phyloP scores from a whole-genome alignment of 2,888 invertebrate species.

The Macropis europaea region DNA sequence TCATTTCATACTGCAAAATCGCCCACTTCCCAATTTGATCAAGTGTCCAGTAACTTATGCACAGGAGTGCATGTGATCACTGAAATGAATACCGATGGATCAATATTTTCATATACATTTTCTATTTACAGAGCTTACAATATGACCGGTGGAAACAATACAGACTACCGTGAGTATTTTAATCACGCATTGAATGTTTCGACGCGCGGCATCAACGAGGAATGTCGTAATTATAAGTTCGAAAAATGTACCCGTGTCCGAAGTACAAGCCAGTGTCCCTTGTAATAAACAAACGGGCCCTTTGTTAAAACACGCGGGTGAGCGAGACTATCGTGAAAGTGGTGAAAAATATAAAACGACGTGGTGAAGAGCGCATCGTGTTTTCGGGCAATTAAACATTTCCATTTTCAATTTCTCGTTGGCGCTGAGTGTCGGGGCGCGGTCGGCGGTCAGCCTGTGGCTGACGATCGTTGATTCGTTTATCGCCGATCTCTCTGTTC shows the following conservation, averaged over 20 bases:
- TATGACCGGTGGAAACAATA: not conserved
- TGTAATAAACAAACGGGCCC: conserved; percentile 46
- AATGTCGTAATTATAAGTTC: not conserved
- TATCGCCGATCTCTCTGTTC: conserved; percentile 68
- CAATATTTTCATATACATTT: not conserved
- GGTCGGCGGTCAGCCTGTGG: conserved; percentile 73
- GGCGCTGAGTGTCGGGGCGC: conserved; percentile 67
- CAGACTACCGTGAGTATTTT: not conserved
- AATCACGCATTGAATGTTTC: not conserved
- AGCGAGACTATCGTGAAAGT: conserved; percentile 13
- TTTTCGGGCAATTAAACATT: conserved; percentile 78
- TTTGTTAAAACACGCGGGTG: conserved; percentile 18
- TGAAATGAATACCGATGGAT: too few relatives aligned
- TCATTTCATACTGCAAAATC: too few relatives aligned
- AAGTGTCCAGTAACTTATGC: too few relatives aligned
- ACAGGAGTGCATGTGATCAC: too few relatives aligned
- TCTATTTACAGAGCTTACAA: not conserved
- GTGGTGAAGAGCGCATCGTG: conserved; percentile 62
- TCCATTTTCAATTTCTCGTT: conserved; percentile 77
- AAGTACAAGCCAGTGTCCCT: not conserved
- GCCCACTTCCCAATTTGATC: too few relatives aligned
- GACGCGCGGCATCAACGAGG: too few relatives aligned
- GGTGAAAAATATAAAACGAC: conserved; percentile 57
- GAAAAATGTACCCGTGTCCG: not conserved
- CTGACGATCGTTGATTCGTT: conserved; percentile 78